phyloP scores from a whole-genome alignment of 92 coral and sea anemone genomes.

The Chrysogorgia sp. region DNA sequence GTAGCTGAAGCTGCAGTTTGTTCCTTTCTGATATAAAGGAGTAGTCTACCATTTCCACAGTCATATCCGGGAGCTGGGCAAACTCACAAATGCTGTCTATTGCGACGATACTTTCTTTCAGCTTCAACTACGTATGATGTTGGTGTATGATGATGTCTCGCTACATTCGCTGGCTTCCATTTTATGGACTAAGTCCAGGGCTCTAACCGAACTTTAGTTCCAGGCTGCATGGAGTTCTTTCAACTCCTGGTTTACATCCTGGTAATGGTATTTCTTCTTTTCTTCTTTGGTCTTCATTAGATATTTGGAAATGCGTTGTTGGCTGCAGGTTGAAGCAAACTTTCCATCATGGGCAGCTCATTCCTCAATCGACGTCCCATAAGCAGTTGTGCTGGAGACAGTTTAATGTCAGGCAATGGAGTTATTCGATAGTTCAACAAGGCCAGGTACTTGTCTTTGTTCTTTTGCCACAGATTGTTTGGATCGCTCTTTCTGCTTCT shows the following conservation, averaged over 20 bases:
- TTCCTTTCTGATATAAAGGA: too few species aligned
- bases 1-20: too few species aligned
- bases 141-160: too few species aligned
- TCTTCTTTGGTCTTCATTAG: constrained; percentile 31
- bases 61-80: too few species aligned
- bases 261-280: constrained; percentile 21
- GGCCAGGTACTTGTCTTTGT: constrained; percentile 16
- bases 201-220: too few species aligned
- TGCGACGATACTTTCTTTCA: too few species aligned
- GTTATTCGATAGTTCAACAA: constrained; percentile 35
- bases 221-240: background rate
- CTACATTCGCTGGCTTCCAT: too few species aligned
- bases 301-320: constrained; percentile 35
- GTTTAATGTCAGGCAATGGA: constrained; percentile 15
- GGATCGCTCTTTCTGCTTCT: constrained; percentile 36
- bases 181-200: too few species aligned
- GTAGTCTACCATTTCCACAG: too few species aligned
- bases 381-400: constrained; percentile 44
- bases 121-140: too few species aligned
- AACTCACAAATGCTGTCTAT: too few species aligned
- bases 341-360: constrained; percentile 36
- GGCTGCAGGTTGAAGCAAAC: constrained; percentile 41
- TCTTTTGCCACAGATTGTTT: constrained; percentile 48
- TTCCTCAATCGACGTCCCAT: constrained; percentile 45
- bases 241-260: constrained; percentile 3